A percentile compares a stretch with the other conserved stretches of the same genome.
Conservation (phyloP, 2,797 vertebrate species). For the Dipus sagitta region DNA sequence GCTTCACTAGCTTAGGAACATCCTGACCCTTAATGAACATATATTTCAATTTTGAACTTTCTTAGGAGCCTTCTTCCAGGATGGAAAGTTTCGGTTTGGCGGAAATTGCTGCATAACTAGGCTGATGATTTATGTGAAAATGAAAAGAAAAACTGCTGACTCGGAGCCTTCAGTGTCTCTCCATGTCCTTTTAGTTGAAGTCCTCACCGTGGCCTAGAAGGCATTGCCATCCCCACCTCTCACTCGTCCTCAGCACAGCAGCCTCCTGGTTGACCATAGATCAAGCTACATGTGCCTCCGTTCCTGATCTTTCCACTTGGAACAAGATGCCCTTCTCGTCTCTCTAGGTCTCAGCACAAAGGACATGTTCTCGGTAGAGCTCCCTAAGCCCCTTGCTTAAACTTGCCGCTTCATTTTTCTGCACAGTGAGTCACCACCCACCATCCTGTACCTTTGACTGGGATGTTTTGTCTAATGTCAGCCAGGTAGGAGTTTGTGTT, state of each 20-base stretch:
- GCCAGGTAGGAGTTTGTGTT: neutral
- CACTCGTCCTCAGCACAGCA: neutral
- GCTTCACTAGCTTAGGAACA: too few species aligned
- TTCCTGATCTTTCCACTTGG: neutral
- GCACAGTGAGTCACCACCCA: neutral
- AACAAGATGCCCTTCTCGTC: neutral
- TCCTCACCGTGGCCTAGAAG: neutral
- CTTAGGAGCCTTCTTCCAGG: too few species aligned
- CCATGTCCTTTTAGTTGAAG: neutral
- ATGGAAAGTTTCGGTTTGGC: too few species aligned
- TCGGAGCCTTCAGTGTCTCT: neutral
- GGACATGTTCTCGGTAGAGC: neutral
- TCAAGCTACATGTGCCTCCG: neutral
- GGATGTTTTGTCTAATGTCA: neutral
- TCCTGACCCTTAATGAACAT: too few species aligned
- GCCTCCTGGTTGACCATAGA: neutral
- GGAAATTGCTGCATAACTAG: too few species aligned
- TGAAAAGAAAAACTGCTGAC: neutral
- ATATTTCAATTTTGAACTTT: too few species aligned
- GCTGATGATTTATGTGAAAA: neutral
- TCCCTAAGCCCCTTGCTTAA: neutral
- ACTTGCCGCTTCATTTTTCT: neutral
- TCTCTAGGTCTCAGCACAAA: neutral
- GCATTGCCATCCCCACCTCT: neutral
- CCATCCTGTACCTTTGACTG: neutral